Conservation (phyloP, 2,113 vertebrate genomes). For the Strigops habroptila region DNA sequence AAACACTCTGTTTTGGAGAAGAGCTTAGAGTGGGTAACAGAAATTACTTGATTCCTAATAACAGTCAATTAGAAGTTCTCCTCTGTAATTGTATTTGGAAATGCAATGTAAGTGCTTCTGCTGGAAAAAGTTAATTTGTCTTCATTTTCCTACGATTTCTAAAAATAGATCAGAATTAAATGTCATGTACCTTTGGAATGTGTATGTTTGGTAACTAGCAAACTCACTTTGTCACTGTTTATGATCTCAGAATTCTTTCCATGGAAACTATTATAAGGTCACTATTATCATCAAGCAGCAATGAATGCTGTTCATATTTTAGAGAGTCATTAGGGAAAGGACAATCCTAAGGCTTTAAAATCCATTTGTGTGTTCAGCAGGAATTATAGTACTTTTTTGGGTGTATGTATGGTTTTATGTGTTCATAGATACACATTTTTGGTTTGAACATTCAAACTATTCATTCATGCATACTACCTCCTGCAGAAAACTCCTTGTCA, state of each 20-base stretch:
- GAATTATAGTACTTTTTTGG: not conserved
- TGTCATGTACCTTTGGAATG: conserved; percentile 79
- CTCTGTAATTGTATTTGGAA: conserved; percentile 51
- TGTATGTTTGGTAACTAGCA: conserved; percentile 74
- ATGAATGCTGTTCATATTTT: conserved; percentile 62
- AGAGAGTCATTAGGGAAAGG: conserved; percentile 26
- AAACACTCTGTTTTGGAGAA: not conserved
- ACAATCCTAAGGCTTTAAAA: not conserved
- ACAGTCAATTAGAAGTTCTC: conserved; percentile 27
- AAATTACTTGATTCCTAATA: conserved; percentile 32
- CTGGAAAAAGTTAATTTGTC: conserved; percentile 62
- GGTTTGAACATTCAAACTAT: not conserved
- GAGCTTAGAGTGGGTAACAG: not conserved
- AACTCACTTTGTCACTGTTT: conserved; percentile 78
- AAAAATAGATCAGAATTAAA: conserved; percentile 74
- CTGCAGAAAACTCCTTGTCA: not conserved
- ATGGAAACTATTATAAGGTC: conserved; percentile 74
- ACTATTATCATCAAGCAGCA: conserved; percentile 44
- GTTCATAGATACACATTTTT: not conserved
- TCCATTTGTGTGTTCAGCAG: not conserved
- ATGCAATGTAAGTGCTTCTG: conserved; percentile 21
- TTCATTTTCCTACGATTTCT: conserved; percentile 68
- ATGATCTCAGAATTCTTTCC: conserved; percentile 77
- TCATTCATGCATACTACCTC: not conserved
- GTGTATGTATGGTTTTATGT: not conserved